These are phyloP conservation scores for Metopolophium dirhodum DNA, from an alignment of 1,140 invertebrate genomes.

Conservation along the genomic window DNA sequence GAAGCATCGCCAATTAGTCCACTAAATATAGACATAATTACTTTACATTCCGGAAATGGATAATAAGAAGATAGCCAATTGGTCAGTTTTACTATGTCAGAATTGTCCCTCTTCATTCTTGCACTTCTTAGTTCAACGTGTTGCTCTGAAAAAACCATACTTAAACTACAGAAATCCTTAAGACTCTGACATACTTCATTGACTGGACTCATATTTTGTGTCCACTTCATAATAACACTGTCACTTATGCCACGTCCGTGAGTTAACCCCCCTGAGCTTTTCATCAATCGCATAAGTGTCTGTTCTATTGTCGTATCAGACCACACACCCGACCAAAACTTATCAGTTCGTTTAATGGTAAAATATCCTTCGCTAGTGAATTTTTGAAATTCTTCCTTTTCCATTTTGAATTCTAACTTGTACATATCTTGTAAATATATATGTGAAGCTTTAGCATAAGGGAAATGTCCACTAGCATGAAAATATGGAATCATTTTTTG, in stretches of 20 bases:
- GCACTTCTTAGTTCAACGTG: constrained; percentile 63
- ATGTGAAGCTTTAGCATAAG: constrained; percentile 57
- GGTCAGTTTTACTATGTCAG: constrained; percentile 61
- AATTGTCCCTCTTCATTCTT: constrained; percentile 62
- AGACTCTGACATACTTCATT: constrained; percentile 58
- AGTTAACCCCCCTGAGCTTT: constrained; percentile 63
- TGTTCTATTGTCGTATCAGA: constrained; percentile 63
- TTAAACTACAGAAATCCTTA: constrained; percentile 62
- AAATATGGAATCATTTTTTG: constrained; percentile 27
- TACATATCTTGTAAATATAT: constrained; percentile 57
- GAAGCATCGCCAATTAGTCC: constrained; percentile 61
- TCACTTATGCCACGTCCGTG: constrained; percentile 62
- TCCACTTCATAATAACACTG: constrained; percentile 63
- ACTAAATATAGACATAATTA: constrained; percentile 62
- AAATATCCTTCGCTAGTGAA: constrained; percentile 62
- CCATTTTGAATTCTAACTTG: constrained; percentile 25
- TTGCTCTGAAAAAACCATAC: constrained; percentile 62
- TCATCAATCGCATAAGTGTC: constrained; percentile 63
- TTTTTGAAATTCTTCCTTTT: constrained; percentile 62
- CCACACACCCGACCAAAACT: constrained; percentile 63
- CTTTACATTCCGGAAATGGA: constrained; percentile 61
- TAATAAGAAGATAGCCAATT: constrained; percentile 62
- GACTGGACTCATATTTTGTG: constrained; percentile 61
- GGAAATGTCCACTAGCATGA: constrained; percentile 60
- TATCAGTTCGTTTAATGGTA: constrained; percentile 63